Conservation (phyloP, 2,113 vertebrate genomes). For the Strix aluco region DNA sequence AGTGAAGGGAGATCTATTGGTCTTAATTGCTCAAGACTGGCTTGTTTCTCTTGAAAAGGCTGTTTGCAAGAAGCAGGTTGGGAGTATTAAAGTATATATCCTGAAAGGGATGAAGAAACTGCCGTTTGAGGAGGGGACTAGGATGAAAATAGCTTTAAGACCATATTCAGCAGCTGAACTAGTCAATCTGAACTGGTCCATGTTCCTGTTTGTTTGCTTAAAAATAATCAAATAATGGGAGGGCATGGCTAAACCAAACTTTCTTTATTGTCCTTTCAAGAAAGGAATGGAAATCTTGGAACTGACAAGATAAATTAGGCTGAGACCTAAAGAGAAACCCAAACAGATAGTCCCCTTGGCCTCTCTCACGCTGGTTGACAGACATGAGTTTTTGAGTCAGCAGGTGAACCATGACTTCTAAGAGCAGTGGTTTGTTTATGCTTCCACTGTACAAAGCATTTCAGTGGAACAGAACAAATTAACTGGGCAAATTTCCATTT, state of each 20-base stretch:
- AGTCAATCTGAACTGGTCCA: background rate
- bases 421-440: constrained; percentile 47
- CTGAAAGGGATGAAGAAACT: constrained; percentile 3
- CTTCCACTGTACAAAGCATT: constrained; percentile 20
- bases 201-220: constrained; percentile 29
- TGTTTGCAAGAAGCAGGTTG: constrained; percentile 45
- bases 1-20: constrained; percentile 59
- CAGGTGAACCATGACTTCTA: constrained; percentile 55
- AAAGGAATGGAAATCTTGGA: constrained; percentile 36
- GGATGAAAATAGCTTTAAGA: background rate
- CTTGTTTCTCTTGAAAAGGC: constrained; percentile 60
- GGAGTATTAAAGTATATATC: constrained; percentile 40
- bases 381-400: constrained; percentile 32
- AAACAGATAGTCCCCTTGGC: constrained; percentile 39
- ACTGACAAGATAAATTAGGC: constrained; percentile 44
- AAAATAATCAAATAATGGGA: constrained; percentile 19
- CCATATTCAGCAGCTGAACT: background rate
- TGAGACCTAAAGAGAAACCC: constrained; percentile 14
- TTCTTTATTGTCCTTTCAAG: background rate
- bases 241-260: background rate
- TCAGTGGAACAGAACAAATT: constrained; percentile 17
- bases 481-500: background rate
- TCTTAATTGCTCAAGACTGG: constrained; percentile 65
- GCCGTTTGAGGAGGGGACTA: background rate
- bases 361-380: constrained; percentile 18